Conservation (phyloP, 2,797 vertebrate genomes). For the Heliangelus exortis region DNA sequence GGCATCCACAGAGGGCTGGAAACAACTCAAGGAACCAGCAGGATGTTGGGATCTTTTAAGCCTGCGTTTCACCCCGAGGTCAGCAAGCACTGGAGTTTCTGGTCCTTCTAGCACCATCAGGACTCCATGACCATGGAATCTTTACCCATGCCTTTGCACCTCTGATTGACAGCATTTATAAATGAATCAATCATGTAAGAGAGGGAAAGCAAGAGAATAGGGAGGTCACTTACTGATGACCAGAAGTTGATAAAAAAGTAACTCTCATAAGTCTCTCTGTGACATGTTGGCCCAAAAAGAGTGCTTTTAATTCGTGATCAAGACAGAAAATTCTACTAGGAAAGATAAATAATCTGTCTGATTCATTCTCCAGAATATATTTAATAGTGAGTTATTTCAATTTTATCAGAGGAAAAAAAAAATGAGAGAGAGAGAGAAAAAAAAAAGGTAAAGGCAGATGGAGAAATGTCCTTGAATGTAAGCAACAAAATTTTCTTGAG, state of each 20-base stretch:
- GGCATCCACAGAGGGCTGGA: background rate
- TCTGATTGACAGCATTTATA: background rate
- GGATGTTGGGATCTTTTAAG: fast-evolving
- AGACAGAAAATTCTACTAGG: background rate
- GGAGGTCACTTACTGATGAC: background rate
- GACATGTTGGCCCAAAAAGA: background rate
- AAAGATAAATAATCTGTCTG: background rate
- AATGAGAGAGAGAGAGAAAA: background rate
- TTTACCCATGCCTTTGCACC: background rate
- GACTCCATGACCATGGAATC: background rate
- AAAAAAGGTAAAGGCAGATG: no score
- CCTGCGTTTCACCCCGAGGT: background rate
- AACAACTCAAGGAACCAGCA: background rate
- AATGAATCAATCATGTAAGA: fast-evolving
- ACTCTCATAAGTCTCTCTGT: background rate
- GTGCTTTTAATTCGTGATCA: background rate
- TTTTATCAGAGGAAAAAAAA: background rate
- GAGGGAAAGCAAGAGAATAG: background rate
- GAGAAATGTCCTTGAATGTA: background rate
- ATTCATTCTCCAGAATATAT: background rate
- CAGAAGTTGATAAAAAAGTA: background rate
- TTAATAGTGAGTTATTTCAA: background rate
- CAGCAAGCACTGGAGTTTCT: background rate
- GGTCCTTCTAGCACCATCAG: background rate
- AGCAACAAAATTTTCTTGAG: background rate